Conservation (phyloP, 2,113 vertebrate species). For the Malurus elegans region DNA sequence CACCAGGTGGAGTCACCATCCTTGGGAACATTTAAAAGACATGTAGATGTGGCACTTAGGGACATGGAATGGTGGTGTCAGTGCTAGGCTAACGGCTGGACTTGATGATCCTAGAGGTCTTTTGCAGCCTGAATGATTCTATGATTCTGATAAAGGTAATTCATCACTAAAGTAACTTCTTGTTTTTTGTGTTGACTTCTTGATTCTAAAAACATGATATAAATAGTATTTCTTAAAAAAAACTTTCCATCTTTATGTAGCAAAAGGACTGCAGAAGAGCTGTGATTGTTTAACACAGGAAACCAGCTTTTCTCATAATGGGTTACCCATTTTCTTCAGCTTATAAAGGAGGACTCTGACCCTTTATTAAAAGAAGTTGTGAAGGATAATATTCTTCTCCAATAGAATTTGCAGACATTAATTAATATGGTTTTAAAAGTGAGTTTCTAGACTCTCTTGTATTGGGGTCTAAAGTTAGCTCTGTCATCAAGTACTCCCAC, state of each 20-base stretch:
- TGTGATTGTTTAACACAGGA: background rate
- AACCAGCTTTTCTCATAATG: background rate
- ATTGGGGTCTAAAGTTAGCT: background rate
- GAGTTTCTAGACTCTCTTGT: background rate
- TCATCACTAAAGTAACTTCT: background rate
- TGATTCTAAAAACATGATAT: background rate
- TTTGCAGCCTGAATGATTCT: background rate
- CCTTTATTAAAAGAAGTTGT: background rate
- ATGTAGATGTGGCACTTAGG: background rate
- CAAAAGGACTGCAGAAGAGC: background rate
- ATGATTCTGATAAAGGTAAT: background rate
- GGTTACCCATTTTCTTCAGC: background rate
- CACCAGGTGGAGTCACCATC: background rate
- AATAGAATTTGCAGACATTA: background rate
- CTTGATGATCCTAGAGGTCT: background rate
- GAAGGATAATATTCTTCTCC: background rate
- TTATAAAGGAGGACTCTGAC: background rate
- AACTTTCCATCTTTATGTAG: background rate
- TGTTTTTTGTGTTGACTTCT: background rate
- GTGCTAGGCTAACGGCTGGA: background rate
- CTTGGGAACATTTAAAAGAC: background rate
- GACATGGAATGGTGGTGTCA: background rate
- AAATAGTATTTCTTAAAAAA: background rate
- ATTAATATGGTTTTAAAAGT: background rate
- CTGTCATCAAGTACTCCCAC: accelerated